Percentiles rank a stretch among this genome's conserved stretches.
Evolutionary conservation across 2,113 vertebrate genomes (phyloP).

Genomic region (Cairina moschata): DNA sequence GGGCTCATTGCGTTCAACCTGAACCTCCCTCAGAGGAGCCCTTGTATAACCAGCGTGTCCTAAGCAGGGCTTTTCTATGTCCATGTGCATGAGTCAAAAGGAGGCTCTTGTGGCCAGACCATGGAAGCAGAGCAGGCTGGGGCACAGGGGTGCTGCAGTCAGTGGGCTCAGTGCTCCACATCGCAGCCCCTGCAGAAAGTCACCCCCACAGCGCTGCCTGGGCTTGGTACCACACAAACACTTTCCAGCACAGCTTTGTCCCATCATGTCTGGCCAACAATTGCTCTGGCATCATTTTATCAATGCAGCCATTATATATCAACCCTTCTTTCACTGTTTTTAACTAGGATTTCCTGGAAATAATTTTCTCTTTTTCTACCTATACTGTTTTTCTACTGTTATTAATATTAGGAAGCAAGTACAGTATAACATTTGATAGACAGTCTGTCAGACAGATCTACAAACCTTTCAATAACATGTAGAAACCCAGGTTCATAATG

Average conservation of each 20-base stretch:
- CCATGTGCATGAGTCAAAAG: fast-evolving
- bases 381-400: not conserved
- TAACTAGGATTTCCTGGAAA: not conserved
- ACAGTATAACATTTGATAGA: not conserved
- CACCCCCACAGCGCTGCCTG: not conserved
- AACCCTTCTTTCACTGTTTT: not conserved
- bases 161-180: fast-evolving
- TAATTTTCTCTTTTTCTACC: not conserved
- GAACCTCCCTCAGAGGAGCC: not conserved
- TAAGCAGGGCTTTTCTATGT: not conserved
- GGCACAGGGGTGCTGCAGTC: not conserved
- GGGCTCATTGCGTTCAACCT: fast-evolving
- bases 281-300: not conserved
- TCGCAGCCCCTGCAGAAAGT: not conserved
- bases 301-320: fast-evolving
- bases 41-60: fast-evolving
- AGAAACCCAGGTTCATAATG: not conserved
- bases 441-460: not conserved
- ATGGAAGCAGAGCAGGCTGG: fast-evolving
- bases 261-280: not conserved
- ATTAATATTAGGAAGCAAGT: not conserved
- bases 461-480: not conserved
- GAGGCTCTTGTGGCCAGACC: not conserved
- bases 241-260: fast-evolving
- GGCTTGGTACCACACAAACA: fast-evolving